phyloP scores from a whole-genome alignment of 2,888 invertebrate species.

The Corbicula japonica region DNA sequence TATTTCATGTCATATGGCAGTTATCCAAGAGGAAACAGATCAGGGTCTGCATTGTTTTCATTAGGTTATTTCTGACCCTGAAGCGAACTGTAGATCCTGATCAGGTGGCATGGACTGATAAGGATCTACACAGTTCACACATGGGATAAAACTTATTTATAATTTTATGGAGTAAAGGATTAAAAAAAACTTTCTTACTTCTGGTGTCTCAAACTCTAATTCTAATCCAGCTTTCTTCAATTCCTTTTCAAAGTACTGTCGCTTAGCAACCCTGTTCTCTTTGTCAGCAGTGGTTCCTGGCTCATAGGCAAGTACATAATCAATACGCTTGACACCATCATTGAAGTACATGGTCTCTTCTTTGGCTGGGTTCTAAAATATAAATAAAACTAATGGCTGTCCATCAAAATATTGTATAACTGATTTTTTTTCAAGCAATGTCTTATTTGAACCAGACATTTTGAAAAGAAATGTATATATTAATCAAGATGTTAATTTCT shows the following conservation, averaged over 20 bases:
- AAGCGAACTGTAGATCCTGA: no score
- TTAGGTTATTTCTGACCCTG: no score
- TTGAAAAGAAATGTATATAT: no score
- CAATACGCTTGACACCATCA: constrained; percentile 90
- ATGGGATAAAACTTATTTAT: not conserved
- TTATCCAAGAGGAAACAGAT: no score
- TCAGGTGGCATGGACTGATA: not conserved
- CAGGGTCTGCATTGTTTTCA: no score
- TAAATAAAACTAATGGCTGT: no score
- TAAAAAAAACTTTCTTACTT: constrained; percentile 86
- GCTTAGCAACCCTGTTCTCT: constrained; percentile 81
- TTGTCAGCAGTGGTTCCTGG: constrained; percentile 88
- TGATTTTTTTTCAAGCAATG: no score
- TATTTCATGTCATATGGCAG: no score
- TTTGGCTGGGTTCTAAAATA: constrained; percentile 65
- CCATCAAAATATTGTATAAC: no score
- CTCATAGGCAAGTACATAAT: constrained; percentile 94
- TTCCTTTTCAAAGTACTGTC: constrained; percentile 91
- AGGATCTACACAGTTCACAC: not conserved
- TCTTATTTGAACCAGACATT: no score
- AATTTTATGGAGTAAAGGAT: not conserved
- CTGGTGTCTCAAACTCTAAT: constrained; percentile 93
- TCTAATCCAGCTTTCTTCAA: constrained; percentile 94
- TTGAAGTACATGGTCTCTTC: constrained; percentile 73
- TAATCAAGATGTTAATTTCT: no score